Evolutionary conservation across 1,140 invertebrate genomes (phyloP).

Genomic region (Danaus melanippus): DNA sequence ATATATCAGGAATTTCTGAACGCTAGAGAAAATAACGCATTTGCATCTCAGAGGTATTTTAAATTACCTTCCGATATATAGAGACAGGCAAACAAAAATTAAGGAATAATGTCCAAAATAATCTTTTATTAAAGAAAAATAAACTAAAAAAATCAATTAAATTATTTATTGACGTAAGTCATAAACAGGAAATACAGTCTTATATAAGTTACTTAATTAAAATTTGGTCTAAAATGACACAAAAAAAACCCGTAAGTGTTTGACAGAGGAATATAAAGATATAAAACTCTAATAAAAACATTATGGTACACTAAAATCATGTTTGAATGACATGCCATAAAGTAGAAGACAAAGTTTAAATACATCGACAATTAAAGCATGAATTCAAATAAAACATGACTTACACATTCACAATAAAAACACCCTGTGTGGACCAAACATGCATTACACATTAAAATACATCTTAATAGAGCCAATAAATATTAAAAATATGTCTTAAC

Average conservation of each 20-base stretch:
- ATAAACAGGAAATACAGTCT: slow-evolving; percentile 36
- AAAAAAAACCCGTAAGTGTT: slow-evolving; percentile 35
- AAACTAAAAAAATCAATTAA: no score
- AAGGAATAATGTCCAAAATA: no score
- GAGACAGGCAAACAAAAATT: no score
- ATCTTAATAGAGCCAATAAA: slow-evolving; percentile 17
- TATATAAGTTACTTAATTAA: slow-evolving; percentile 20
- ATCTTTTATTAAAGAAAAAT: no score
- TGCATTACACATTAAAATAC: slow-evolving; percentile 27
- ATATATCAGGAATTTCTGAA: no score
- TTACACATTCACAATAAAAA: slow-evolving; percentile 8
- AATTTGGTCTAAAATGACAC: slow-evolving; percentile 30
- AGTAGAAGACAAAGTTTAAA: background rate
- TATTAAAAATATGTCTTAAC: slow-evolving; percentile 2
- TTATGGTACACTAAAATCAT: slow-evolving; percentile 1
- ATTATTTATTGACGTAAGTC: slow-evolving; percentile 4
- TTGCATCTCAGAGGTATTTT: no score
- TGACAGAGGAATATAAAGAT: slow-evolving; percentile 1
- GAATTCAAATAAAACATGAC: slow-evolving; percentile 1
- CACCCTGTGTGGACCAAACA: slow-evolving; percentile 49
- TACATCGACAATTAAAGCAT: no score
- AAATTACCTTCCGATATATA: no score
- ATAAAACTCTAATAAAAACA: slow-evolving; percentile 5
- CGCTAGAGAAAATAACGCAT: no score
- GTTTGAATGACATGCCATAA: background rate